A percentile compares a stretch with the other conserved stretches of the same genome.
phyloP scores from a whole-genome alignment of 2,888 invertebrate genomes.

The Noctua janthe region DNA sequence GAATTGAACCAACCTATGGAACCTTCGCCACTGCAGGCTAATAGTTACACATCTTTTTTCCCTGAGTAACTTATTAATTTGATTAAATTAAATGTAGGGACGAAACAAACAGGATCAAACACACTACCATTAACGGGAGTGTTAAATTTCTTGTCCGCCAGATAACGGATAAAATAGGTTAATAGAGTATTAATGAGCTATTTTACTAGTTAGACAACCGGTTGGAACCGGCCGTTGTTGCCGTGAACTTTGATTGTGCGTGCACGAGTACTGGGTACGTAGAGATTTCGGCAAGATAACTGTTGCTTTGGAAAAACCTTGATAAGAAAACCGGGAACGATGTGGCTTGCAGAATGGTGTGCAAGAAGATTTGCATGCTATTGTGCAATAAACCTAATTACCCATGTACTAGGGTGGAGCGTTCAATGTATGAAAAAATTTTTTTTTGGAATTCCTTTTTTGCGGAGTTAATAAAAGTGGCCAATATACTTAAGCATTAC shows the following conservation, averaged over 20 bases:
- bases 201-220: conserved; percentile 55
- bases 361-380: not conserved
- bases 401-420: no score
- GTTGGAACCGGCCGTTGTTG: conserved; percentile 42
- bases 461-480: no score
- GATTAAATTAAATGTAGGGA: not conserved
- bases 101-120: conserved; percentile 40
- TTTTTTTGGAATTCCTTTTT: no score
- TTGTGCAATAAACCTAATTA: conserved; percentile 1
- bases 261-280: conserved; percentile 15
- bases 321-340: not conserved
- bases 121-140: conserved; percentile 48
- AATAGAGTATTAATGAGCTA: conserved; percentile 68
- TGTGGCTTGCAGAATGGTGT: not conserved
- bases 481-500: no score
- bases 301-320: not conserved
- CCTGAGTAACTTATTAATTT: not conserved
- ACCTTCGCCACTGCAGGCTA: no score
- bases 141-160: conserved; percentile 58
- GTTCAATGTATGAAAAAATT: no score
- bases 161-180: conserved; percentile 73
- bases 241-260: conserved; percentile 56
- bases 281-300: conserved; percentile 4
- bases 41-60: not conserved
- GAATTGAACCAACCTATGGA: no score